These are phyloP conservation scores for Heterohyrax brucei DNA, from an alignment of 2,797 vertebrate species.

Conservation along the genomic window DNA sequence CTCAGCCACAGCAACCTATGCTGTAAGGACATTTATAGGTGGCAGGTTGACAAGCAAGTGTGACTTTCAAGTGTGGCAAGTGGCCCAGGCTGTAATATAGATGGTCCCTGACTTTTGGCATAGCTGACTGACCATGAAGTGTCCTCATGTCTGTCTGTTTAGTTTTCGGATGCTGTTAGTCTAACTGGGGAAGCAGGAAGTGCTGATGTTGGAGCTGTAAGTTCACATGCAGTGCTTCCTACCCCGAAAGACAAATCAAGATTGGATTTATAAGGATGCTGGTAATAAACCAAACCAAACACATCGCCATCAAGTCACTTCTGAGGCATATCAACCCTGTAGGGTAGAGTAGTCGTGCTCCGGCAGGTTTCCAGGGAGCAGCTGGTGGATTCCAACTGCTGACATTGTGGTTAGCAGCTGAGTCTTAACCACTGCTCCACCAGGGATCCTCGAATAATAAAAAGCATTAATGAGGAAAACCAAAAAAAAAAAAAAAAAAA, in stretches of 20 bases:
- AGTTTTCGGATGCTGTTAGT: neutral
- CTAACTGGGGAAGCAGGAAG: neutral
- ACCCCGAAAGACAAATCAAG: neutral
- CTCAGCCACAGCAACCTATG: neutral
- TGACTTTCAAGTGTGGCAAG: neutral
- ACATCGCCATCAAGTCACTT: too few relatives aligned
- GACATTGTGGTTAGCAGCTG: too few relatives aligned
- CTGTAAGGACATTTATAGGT: neutral
- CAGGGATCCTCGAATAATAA: neutral
- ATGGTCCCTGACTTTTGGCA: neutral
- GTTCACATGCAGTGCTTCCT: neutral
- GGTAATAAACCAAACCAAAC: neutral
- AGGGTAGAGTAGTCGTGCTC: too few relatives aligned
- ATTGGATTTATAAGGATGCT: neutral
- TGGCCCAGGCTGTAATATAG: neutral
- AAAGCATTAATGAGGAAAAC: neutral
- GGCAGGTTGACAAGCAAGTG: neutral
- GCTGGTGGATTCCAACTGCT: too few relatives aligned
- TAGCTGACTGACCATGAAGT: neutral
- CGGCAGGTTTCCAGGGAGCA: too few relatives aligned
- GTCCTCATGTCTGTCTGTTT: neutral
- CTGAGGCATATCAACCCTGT: too few relatives aligned
- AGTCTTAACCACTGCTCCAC: too few relatives aligned
- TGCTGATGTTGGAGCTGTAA: neutral
- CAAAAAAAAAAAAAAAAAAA: neutral